phyloP scores from a whole-genome alignment of 2,888 invertebrate species.

The Ochlodes sylvanus region DNA sequence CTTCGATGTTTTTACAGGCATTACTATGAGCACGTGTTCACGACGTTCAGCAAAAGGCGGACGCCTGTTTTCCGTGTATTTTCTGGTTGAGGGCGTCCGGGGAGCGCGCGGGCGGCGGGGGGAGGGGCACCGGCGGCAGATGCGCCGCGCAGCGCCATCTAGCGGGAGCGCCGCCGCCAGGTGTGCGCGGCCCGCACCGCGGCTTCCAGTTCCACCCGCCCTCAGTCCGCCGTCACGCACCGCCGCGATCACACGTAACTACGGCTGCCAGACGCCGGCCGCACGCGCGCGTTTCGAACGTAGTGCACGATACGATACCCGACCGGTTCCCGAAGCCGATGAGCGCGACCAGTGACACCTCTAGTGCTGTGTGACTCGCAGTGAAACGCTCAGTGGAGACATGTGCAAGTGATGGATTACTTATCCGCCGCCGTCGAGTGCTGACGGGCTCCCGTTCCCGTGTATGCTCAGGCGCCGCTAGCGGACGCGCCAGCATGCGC shows the following conservation, averaged over 20 bases:
- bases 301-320: slow-evolving; percentile 74
- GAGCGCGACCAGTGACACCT: slow-evolving; percentile 79
- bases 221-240: slow-evolving; percentile 83
- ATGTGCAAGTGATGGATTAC: slow-evolving; percentile 83
- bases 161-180: slow-evolving; percentile 69
- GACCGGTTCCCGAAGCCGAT: slow-evolving; percentile 79
- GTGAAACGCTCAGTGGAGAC: slow-evolving; percentile 79
- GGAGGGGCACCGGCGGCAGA: slow-evolving; percentile 67
- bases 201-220: slow-evolving; percentile 76
- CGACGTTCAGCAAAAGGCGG: slow-evolving; percentile 58
- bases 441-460: slow-evolving; percentile 74
- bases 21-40: slow-evolving; percentile 76
- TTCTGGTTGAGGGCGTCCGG: slow-evolving; percentile 67
- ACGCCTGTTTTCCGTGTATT: slow-evolving; percentile 80
- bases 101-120: slow-evolving; percentile 49
- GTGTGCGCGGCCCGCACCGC: slow-evolving; percentile 78
- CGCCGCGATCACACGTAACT: slow-evolving; percentile 69
- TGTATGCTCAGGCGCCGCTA: slow-evolving; percentile 82
- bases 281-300: slow-evolving; percentile 82
- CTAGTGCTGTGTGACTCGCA: slow-evolving; percentile 82
- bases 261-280: slow-evolving; percentile 64
- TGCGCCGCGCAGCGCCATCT: slow-evolving; percentile 84
- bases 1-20: slow-evolving; percentile 66
- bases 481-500: slow-evolving; percentile 83
- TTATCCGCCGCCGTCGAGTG: slow-evolving; percentile 61